These are phyloP conservation scores for Micrastur ruficollis DNA, from an alignment of 2,797 vertebrate genomes.

Conservation along the genomic window DNA sequence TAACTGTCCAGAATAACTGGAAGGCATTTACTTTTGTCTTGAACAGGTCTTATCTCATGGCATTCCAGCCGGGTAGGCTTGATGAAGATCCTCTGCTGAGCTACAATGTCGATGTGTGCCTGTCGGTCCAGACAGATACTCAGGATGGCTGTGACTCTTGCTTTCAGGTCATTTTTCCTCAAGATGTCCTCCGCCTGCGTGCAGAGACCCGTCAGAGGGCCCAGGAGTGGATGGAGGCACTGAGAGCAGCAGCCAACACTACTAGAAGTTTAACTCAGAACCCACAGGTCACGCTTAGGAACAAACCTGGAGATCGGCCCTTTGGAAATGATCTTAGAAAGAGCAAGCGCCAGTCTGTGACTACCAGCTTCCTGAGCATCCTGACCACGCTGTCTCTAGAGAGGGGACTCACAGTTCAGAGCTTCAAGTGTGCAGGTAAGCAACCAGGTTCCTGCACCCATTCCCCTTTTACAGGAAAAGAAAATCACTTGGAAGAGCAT, in stretches of 20 bases:
- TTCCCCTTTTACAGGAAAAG: neutral
- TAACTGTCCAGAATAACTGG: slow-evolving; percentile 92
- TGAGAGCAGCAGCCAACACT: slow-evolving; percentile 77
- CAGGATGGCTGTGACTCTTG: slow-evolving; percentile 78
- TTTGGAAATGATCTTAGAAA: slow-evolving; percentile 80
- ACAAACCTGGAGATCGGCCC: slow-evolving; percentile 70
- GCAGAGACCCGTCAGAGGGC: slow-evolving; percentile 85
- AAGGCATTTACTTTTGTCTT: slow-evolving; percentile 91
- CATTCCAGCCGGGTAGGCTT: slow-evolving; percentile 85
- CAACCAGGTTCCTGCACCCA: neutral
- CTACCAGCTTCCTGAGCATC: slow-evolving; percentile 96
- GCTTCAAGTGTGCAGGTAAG: slow-evolving; percentile 98
- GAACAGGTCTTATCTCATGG: slow-evolving; percentile 83
- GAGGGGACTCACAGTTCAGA: slow-evolving; percentile 94
- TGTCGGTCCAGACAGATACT: slow-evolving; percentile 81
- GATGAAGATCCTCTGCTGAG: slow-evolving; percentile 86
- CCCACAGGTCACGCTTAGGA: slow-evolving; percentile 70
- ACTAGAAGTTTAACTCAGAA: slow-evolving; percentile 73
- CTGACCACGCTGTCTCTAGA: slow-evolving; percentile 93
- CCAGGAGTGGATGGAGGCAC: slow-evolving; percentile 89
- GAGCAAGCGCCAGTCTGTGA: slow-evolving; percentile 92
- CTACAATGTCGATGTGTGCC: slow-evolving; percentile 83
- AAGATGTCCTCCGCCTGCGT: slow-evolving; percentile 85
- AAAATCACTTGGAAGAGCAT: neutral
- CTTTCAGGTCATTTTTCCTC: slow-evolving; percentile 89